A percentile compares a stretch with the other conserved stretches of the same genome.
Conservation (phyloP, 2,797 vertebrate species). For the Telmatherina bonti region DNA sequence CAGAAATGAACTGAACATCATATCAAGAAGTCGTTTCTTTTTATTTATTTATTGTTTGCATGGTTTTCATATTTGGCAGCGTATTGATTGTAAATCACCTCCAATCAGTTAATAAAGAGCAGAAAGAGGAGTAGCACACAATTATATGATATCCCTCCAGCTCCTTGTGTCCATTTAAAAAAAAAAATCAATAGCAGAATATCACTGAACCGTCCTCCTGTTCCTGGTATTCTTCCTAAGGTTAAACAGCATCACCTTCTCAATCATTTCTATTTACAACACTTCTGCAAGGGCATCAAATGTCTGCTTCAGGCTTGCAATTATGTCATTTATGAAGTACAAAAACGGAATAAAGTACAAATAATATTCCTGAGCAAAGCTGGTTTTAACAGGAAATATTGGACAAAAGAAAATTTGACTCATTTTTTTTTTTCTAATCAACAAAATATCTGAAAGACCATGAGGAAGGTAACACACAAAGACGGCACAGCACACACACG, state of each 20-base stretch:
- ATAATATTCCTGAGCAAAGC: background rate
- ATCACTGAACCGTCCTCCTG: conserved; percentile 34
- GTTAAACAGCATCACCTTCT: conserved; percentile 33
- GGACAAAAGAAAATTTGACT: conserved; percentile 3
- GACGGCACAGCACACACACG: conserved; percentile 46
- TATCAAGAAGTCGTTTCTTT: background rate
- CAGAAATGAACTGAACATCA: background rate
- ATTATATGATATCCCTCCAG: conserved; percentile 5
- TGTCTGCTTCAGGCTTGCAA: background rate
- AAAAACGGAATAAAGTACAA: background rate
- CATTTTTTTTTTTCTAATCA: conserved; percentile 7
- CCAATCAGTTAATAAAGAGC: background rate
- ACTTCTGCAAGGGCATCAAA: conserved; percentile 8
- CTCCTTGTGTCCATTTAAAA: conserved; percentile 15
- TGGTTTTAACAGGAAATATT: background rate
- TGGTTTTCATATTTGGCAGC: background rate
- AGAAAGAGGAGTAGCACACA: background rate
- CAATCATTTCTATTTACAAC: conserved; percentile 39
- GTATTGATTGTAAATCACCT: background rate
- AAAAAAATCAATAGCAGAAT: conserved; percentile 30
- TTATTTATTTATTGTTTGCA: background rate
- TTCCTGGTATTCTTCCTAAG: conserved; percentile 36
- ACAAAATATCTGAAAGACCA: conserved; percentile 33
- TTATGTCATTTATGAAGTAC: conserved; percentile 3
- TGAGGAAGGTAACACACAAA: conserved; percentile 15